Percentiles rank a stretch among this genome's conserved stretches.
Conservation (phyloP, 2,888 invertebrate species). For the Ormia ochracea region DNA sequence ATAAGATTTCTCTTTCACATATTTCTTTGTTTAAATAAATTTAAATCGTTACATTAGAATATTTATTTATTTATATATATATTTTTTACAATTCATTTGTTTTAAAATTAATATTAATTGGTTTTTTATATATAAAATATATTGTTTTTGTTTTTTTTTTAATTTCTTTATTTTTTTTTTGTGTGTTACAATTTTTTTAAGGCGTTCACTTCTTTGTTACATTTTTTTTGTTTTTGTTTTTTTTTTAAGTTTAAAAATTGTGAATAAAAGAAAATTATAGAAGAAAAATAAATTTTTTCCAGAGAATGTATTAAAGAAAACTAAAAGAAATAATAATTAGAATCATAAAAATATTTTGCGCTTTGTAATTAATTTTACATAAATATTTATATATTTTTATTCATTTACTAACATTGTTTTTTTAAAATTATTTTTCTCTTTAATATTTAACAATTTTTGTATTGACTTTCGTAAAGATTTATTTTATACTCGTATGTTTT, state of each 20-base stretch:
- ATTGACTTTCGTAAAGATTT: constrained; percentile 5
- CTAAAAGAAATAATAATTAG: constrained; percentile 27
- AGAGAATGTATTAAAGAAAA: constrained; percentile 9
- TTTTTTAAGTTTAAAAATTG: constrained; percentile 45
- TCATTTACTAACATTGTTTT: constrained; percentile 13
- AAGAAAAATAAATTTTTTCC: not conserved
- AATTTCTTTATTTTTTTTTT: not conserved
- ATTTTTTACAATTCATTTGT: constrained; percentile 43
- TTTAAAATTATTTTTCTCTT: not conserved
- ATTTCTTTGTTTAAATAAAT: constrained; percentile 47
- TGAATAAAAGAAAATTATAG: constrained; percentile 14
- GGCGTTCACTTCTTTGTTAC: constrained; percentile 51
- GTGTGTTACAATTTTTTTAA: constrained; percentile 57
- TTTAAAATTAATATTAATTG: constrained; percentile 47
- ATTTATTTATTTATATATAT: constrained; percentile 41
- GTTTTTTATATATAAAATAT: constrained; percentile 47
- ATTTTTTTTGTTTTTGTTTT: too few species aligned
- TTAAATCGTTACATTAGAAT: constrained; percentile 57
- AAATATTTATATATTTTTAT: constrained; percentile 54
- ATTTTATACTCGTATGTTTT: constrained; percentile 12
- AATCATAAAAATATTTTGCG: constrained; percentile 43
- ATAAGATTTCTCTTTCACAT: constrained; percentile 61
- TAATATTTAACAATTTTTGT: constrained; percentile 41
- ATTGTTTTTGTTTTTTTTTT: constrained; percentile 31
- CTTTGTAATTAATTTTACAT: constrained; percentile 49